These are phyloP conservation scores for Simalia tracyae DNA, from an alignment of 2,797 vertebrate species.

Conservation along the genomic window DNA sequence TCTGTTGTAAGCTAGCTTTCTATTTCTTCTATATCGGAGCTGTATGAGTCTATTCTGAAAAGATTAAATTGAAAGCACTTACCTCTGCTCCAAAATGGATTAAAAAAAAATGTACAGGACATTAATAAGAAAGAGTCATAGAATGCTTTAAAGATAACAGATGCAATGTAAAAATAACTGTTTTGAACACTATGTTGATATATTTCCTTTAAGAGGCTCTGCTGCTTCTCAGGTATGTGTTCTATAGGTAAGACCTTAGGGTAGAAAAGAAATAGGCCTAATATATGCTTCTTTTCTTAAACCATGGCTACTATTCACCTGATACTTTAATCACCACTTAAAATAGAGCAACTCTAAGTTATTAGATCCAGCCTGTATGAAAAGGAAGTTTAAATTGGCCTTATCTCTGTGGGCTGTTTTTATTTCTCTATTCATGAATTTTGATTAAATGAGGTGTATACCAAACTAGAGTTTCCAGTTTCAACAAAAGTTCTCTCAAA, in stretches of 20 bases:
- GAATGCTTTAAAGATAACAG: neutral
- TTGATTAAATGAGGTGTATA: constrained; percentile 28
- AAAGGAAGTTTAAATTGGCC: neutral
- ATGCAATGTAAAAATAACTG: neutral
- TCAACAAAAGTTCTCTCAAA: constrained; percentile 3
- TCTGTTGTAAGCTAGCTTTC: neutral
- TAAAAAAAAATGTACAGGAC: neutral
- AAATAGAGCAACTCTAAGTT: neutral
- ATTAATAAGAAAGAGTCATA: neutral
- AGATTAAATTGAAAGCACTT: neutral
- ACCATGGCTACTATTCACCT: constrained; percentile 24
- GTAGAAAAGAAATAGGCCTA: neutral
- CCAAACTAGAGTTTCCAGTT: constrained; percentile 35
- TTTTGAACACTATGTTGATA: neutral
- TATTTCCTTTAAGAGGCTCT: neutral
- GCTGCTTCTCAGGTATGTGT: neutral
- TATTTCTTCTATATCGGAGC: neutral
- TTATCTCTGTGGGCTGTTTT: neutral
- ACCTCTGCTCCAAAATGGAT: neutral
- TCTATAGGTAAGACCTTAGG: neutral
- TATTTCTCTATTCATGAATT: neutral
- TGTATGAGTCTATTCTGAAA: neutral
- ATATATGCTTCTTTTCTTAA: neutral
- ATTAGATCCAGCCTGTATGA: neutral
- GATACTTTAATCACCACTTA: constrained; percentile 64